Evolutionary conservation across 2,113 vertebrate genomes (phyloP), one percentile per base, ranked within the genome.

Genomic region (Misgurnus anguillicaudatus): DNA sequence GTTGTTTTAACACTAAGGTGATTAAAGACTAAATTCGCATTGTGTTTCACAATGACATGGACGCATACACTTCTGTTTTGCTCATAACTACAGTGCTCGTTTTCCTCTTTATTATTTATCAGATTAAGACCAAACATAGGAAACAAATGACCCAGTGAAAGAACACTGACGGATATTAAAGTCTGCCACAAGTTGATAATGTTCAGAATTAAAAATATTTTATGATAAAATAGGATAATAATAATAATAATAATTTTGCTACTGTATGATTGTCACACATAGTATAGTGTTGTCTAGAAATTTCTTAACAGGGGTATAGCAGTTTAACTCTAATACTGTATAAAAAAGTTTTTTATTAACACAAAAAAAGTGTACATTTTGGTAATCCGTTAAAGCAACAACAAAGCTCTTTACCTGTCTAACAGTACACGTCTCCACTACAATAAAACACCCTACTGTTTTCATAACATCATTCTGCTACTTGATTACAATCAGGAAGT

Each of bases 11-110:
- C 83, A 86, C 80, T 75, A 6, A 85, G 66, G 86, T 93, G 83
- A 91, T 91, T 92, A 92, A 83, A 86, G 82, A 83, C 24, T 75
- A 87, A 82, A 83, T 82, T 86, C 78, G 17, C 85, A 90, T 91
- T 93, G 90, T 91, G 80, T 89, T 87, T 85, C 81, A 85, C 84
- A 88, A 83, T 83, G 87, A 86, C 85, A 86, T 64, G 58, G 64
- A 82, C 69, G 72, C 67, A 75, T 82, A 87, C 79, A 88, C 55
- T 78, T 58, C 5, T 86, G 68, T 16, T 85, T 85, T 58, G 67
- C 81, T 86, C 76, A 36, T 75, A 86, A 82, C 84, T 80, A 67
- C 80, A 51, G 21, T 83, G 58, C 39, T 79, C 79, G 86, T 90
- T 92, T 93, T 90, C 86, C 64, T 75, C 80, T 86, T 90, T 53